Base-by-base conservation (phyloP, 2,113 vertebrate species). In the Silurus asotus region DNA sequence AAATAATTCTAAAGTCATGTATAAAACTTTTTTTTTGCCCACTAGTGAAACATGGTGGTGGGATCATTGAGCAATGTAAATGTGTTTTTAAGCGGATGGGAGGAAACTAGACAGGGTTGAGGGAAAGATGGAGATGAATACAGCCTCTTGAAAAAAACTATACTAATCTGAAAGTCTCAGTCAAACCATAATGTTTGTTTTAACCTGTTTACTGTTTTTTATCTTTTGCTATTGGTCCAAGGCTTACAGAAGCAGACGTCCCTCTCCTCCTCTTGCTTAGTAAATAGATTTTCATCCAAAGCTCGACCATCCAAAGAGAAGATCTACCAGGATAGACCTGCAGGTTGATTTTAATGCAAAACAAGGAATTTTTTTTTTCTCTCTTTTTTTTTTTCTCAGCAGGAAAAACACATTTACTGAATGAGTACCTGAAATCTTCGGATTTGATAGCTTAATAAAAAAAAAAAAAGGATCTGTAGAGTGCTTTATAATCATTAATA, bases 221-320 rank as follows among this genome's bases (percentile, higher is more conserved):
- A 82, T 86, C 87, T 87, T 77, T 19, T 89, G 80, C 91, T 93
- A 88, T 92, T 89, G 88, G 88, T 86, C 25, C 85, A 92, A 96
- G 95, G 93, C 85, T 93, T 95, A 92, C 92, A 89, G 93, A 93
- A 92, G 92, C 93, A 93, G 93, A 93, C 93, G 81, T 82, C 93
- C 87, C 91, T 93, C 77, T 91, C 93, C 72, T 90, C 90, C 28
- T 82, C 89, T 70, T 89, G 89, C 89, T 94, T 93, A 92, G 51
- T 90, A 86, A 88, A 87, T 90, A 95, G 93, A 93, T 84, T 92
- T 89, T 93, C 89, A 82, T 93, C 93, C 90, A 94, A 94, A 92
- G 87, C 77, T 75, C 92, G 85, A 77, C 92, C 91, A 17, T 87
- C 89, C 89, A 91, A 89, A 83, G 93, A 92, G 88, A 94, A 91